Base-by-base conservation (phyloP, 2,888 invertebrate species). In the Nomada hirtipes region DNA sequence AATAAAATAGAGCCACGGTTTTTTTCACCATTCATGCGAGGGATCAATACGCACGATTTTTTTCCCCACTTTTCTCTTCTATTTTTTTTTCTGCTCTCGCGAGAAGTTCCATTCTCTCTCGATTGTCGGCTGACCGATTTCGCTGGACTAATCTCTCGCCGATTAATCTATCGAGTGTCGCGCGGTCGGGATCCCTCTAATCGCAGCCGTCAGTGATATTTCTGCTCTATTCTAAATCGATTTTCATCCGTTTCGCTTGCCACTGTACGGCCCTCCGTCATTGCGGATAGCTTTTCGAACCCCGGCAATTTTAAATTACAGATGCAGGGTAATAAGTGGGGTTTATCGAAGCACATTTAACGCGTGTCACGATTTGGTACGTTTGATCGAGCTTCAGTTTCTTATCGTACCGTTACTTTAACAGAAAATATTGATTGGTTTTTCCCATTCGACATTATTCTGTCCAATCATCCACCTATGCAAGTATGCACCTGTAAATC, bases 91-190 rank as follows among this genome's bases (percentile, higher is more conserved):
- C 29, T 50, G 7, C 15, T 1, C 44, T n/a, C 69, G 69, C 42
- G 85, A 83, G 81, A 85, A 77, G 79, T 64, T 65, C 68, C 73
- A 53, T 36, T 36, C 72, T 79, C 76, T 79, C 82, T 72, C 79
- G 76, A 82, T 85, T 81, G 83, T 83, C 83, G 76, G 63, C 59
- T 57, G 26, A 76, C 74, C 65, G 75, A 72, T 60, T 81, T 83
- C 73, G 71, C 71, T 55, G 36, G 72, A 57, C 79, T 86, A 86
- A 82, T 86, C 82, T 64, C 79, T 74, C 74, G 63, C 71, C 84
- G 82, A 86, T 84, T 86, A 79, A 86, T 86, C 86, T 83, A 79
- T 75, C 78, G 81, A 72, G 78, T 68, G 78, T 77, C 76, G 74
- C 50, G 47, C 11, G 47, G 60, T 57, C 77, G 60, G 75, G 68